Percentiles rank a stretch among this genome's conserved stretches.
phyloP scores from a whole-genome alignment of 2,888 invertebrate genomes.

The Dynastes grantii region DNA sequence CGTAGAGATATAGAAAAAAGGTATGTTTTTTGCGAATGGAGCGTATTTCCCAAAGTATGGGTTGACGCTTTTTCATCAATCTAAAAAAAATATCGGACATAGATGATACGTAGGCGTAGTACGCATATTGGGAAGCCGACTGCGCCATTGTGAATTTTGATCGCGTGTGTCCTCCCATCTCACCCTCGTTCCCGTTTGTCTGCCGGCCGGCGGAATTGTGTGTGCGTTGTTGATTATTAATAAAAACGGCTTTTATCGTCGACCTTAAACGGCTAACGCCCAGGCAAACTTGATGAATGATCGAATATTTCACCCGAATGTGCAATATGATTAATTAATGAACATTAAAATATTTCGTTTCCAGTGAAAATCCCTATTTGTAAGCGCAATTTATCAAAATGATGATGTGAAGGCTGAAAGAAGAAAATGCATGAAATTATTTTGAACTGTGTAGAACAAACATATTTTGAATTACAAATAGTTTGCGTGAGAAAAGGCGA shows the following conservation, averaged over 20 bases:
- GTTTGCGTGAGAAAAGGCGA: constrained; percentile 30
- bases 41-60: background rate
- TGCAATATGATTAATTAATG: constrained; percentile 65
- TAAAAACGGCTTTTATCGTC: constrained; percentile 48
- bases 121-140: background rate
- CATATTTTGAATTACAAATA: constrained; percentile 50
- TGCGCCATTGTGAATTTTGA: constrained; percentile 21
- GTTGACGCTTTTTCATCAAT: background rate
- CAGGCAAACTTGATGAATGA: constrained; percentile 64
- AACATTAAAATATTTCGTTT: constrained; percentile 65
- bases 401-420: constrained; percentile 31
- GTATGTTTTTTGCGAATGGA: too few relatives aligned
- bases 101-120: background rate
- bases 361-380: constrained; percentile 54
- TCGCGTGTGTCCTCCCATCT: constrained; percentile 22
- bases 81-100: background rate
- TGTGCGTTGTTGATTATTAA: constrained; percentile 44
- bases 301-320: constrained; percentile 62
- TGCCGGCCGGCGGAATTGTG: constrained; percentile 11
- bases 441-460: constrained; percentile 32
- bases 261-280: constrained; percentile 46
- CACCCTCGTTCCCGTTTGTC: constrained; percentile 9
- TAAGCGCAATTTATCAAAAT: constrained; percentile 54
- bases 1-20: too few relatives aligned
- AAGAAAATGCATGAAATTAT: constrained; percentile 34